Base-by-base conservation (phyloP, 2,797 vertebrate genomes). In the Microtus agrestis region DNA sequence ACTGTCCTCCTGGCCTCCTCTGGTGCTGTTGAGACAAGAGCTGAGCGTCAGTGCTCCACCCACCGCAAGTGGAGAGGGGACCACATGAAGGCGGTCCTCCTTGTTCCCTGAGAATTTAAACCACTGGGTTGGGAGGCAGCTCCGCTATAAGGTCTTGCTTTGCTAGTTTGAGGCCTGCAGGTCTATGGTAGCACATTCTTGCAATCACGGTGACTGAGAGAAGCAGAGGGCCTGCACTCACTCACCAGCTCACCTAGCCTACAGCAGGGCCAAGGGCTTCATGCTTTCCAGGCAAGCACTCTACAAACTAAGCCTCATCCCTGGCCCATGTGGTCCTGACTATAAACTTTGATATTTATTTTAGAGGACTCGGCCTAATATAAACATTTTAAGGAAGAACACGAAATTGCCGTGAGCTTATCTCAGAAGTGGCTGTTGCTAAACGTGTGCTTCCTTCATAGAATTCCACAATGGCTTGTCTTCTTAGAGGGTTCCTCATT, bases 11-110 rank as follows among this genome's bases (percentile, higher is more conserved):
- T 29, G 85, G 46, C 21, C 65, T 40, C 4, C 0, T 1, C 6
- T 37, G 31, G 25, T 40, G 15, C 96, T 96, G 95, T 1, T 5
- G 80, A 90, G n/a, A 92, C 51, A 92, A 76, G 76, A 48, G 56
- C 29, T 40, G n/a, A 23, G 1, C 0, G 1, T 87, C 21, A 76
- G 2, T 10, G 46, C 5, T 69, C 37, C 46, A 6, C 9, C 37
- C 77, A 27, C 1, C 17, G 15, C 12, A 34, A 23, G 3, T 2
- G 29, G 8, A 9, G 0, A 40, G 43, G 29, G 31, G 6, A 40
- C 7, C 23, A 40, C 29, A 51, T 65, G 40, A 56, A 86, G 31
- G 9, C 10, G 0, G 1, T 86, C 81, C 5, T 91, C 59, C 31
- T 65, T 63, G 54, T 46, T 86, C 6, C 37, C 43, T 37, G 0